These are phyloP conservation scores for Falco punctatus DNA, from an alignment of 2,113 vertebrate genomes.

Conservation along the genomic window DNA sequence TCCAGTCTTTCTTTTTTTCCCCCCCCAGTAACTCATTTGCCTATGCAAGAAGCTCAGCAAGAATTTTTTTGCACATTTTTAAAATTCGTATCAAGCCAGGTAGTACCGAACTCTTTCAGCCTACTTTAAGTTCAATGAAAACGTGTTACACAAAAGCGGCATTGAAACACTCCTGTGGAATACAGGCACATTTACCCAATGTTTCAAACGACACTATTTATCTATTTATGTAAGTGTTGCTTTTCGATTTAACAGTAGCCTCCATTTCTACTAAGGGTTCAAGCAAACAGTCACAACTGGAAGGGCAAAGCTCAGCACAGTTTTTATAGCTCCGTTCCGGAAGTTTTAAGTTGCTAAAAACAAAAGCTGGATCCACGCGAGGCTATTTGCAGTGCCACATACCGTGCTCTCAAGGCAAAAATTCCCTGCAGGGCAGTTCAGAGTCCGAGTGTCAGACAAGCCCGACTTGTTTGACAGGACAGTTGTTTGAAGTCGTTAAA, in stretches of 20 bases:
- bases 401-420: slow-evolving; percentile 34
- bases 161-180: not conserved
- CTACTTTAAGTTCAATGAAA: not conserved
- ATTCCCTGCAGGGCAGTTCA: slow-evolving; percentile 40
- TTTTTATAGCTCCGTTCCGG: not conserved
- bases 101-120: not conserved
- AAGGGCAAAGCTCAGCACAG: slow-evolving; percentile 40
- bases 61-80: not conserved
- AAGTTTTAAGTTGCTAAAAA: slow-evolving; percentile 53
- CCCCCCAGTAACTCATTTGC: not conserved
- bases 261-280: not conserved
- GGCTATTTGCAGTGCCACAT: slow-evolving; percentile 55
- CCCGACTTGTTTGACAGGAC: not conserved
- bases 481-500: slow-evolving; percentile 34
- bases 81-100: not conserved
- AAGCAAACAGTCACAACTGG: not conserved
- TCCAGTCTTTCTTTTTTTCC: not conserved
- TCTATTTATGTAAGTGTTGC: not conserved
- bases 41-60: not conserved
- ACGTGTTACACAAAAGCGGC: not conserved
- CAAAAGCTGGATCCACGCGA: slow-evolving; percentile 46
- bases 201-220: not conserved
- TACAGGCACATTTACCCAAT: not conserved
- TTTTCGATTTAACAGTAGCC: not conserved
- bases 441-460: slow-evolving; percentile 25